A percentile compares a stretch with the other conserved stretches of the same genome.
phyloP scores from a whole-genome alignment of 2,113 vertebrate genomes.

The Tympanuchus pallidicinctus region DNA sequence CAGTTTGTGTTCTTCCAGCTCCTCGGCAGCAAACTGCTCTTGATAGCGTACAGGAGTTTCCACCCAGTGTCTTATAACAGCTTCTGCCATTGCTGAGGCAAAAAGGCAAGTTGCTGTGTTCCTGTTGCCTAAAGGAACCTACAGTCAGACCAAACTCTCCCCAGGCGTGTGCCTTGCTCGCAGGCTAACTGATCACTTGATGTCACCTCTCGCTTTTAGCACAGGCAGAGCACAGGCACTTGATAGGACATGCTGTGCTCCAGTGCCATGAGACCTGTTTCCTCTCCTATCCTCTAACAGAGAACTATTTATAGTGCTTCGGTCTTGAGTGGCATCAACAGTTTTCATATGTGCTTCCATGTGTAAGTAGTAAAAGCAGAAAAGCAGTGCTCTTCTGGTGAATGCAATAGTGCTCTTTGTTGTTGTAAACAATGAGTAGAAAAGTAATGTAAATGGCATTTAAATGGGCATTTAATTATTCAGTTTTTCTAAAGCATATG shows the following conservation, averaged over 20 bases:
- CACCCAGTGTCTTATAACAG: constrained; percentile 80
- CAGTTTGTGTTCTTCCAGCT: constrained; percentile 75
- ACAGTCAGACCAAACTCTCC: background rate
- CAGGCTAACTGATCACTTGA: background rate
- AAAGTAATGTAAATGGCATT: background rate
- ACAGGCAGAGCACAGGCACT: constrained; percentile 30
- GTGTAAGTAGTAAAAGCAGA: background rate
- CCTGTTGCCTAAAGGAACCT: background rate
- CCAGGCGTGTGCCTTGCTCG: background rate
- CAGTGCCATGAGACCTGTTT: background rate
- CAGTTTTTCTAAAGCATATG: background rate
- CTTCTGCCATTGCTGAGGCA: constrained; percentile 76
- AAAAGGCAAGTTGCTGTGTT: background rate
- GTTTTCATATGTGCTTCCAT: constrained; percentile 11
- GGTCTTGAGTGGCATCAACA: constrained; percentile 49
- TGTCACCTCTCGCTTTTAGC: constrained; percentile 53
- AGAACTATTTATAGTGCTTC: constrained; percentile 76
- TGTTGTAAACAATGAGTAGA: background rate
- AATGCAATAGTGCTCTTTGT: background rate
- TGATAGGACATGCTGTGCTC: constrained; percentile 37
- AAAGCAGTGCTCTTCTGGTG: background rate
- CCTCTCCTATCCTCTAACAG: constrained; percentile 66
- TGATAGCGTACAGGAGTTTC: constrained; percentile 82
- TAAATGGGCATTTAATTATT: background rate
- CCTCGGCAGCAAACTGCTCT: constrained; percentile 69